Conservation (phyloP, 2,797 vertebrate species). For the Pseudochromis fuscus region DNA sequence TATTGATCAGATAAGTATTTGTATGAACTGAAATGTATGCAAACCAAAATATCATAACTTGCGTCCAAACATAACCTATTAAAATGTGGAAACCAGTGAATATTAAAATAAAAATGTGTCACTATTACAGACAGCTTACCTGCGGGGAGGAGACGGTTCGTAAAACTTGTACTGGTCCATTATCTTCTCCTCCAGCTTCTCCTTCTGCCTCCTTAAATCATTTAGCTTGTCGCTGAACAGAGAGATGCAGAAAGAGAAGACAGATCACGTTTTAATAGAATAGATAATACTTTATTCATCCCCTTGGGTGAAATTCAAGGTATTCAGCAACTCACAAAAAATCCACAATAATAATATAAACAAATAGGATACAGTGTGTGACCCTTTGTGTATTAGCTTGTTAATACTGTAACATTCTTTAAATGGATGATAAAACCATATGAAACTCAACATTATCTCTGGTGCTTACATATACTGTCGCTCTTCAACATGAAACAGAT, state of each 20-base stretch:
- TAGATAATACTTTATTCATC: no score
- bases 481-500: conserved; percentile 98
- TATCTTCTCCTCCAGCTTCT: conserved; percentile 99
- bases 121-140: conserved; percentile 78
- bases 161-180: conserved; percentile 99
- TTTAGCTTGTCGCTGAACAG: conserved; percentile 93
- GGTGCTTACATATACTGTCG: conserved; percentile 94
- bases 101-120: not conserved
- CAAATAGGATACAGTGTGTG: not conserved
- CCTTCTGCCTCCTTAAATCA: conserved; percentile 96
- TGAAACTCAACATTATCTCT: not conserved
- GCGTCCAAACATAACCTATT: not conserved
- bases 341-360: no score
- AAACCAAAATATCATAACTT: conserved; percentile 2
- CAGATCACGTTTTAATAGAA: not conserved
- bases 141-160: conserved; percentile 95
- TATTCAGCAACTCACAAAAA: no score
- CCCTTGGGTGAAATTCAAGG: no score
- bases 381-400: not conserved
- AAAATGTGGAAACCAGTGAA: not conserved
- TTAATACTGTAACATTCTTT: not conserved
- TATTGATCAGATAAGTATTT: not conserved
- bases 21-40: not conserved
- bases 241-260: conserved; percentile 10
- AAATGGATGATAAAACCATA: not conserved